Evolutionary conservation across 1,140 invertebrate species (phyloP), one percentile per base, ranked within the genome.

Genomic region (Leptinotarsa undecemlineata): DNA sequence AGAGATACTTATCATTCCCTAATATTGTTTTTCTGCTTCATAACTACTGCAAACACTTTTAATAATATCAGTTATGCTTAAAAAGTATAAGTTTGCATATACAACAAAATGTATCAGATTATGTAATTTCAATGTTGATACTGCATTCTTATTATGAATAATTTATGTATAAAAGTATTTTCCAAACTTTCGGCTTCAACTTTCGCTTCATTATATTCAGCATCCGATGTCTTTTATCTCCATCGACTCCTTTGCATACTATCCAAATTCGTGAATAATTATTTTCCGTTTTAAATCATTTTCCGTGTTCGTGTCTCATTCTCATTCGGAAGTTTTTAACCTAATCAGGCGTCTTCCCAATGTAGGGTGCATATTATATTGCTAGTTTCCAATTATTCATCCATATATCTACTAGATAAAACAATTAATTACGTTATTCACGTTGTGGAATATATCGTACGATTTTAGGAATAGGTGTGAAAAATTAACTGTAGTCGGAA

Each of bases 271-370:
- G 63, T 62, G 63, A 74, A 71, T 71, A 60, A 71, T 60, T 71
- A 71, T 71, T 71, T 71, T 71, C 69, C 20, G 51, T 71, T 71
- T 71, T 71, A 71, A 71, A 71, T 71, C 57, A 61, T 71, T 71
- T 71, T 71, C 69, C 69, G 19, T 71, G 69, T 71, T 60, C 69
- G 69, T 60, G 69, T 11, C 23, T 61, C 69, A 71, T 57, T 61
- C 69, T 57, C 17, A 68, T 42, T 57, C 23, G 5, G 33, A 60
- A 71, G 57, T 71, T 71, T 71, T 71, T 71, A 71, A 71, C 69
- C 23, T 61, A 71, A 71, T 71, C 57, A 71, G 51, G 33, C 69
- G 69, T 71, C 69, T 71, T 71, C 17, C 20, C 60, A 47, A 71
- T 33, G 33, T 61, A 71, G 69, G 69, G 69, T 71, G 57, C 69